Evolutionary conservation across 2,797 vertebrate species (phyloP), one percentile per base, ranked within the genome.

Genomic region (Prunella strophiata): DNA sequence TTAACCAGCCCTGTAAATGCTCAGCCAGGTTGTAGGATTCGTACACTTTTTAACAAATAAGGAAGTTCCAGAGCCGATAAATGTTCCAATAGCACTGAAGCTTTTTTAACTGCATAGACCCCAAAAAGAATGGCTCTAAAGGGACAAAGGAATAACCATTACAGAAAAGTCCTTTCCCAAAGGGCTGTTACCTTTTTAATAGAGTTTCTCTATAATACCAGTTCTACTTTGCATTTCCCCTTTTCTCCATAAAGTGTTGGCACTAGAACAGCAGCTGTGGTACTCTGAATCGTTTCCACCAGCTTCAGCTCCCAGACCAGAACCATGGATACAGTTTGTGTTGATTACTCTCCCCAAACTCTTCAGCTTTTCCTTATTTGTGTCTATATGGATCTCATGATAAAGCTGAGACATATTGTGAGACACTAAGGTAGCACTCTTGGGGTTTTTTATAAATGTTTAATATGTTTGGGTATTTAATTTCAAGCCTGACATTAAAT

Each of bases 381-480:
- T 74, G 45, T 82, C 82, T 73, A 0, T n/a, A 3, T 63, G 85
- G 48, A 89, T n/a, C 30, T 78, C 9, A 2, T 29, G 16, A 29
- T 67, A 75, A 65, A 29, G 26, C 67, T 27, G 40, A 83, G 55
- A 50, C 19, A 10, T 67, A 76, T 72, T 65, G 26, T 45, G 59
- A 78, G 81, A 72, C 30, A 27, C 72, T 91, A 38, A 81, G 92
- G 78, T 23, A 10, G 3, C 5, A 27, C 22, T 70, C 43, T 11
- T 52, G 47, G 29, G 45, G 0, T 1, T 10, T 73, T 86, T 85
- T 77, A 84, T 79, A 17, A 54, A 21, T 27, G 6, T 79, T 88
- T 87, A 71, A 91, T 94, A 85, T 30, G 8, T 78, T 79, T 83
- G 83, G 36, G 55, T 55, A 86, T 97, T 97, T 97, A 93, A 97